Evolutionary conservation across 2,888 invertebrate genomes (phyloP).

Genomic region (Heliconius aoede): DNA sequence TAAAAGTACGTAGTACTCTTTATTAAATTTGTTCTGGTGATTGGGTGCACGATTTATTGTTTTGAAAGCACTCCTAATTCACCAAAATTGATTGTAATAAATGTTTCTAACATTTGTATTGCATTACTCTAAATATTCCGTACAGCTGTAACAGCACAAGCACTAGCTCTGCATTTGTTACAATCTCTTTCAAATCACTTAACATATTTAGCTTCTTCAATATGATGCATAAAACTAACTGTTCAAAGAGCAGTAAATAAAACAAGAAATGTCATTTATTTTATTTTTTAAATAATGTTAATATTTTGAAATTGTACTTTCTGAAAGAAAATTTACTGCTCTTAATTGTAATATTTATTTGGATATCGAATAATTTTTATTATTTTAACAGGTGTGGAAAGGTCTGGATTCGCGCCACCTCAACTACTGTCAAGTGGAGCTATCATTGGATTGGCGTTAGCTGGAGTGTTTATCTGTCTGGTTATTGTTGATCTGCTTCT

Average conservation of each 20-base stretch:
- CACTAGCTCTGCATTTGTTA: conserved; percentile 66
- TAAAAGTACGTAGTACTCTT: too few relatives aligned
- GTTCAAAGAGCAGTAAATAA: conserved; percentile 69
- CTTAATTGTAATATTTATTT: conserved; percentile 48
- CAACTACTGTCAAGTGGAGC: conserved; percentile 87
- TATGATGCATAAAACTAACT: conserved; percentile 78
- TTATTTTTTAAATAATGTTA: conserved; percentile 22
- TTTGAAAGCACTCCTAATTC: conserved; percentile 79
- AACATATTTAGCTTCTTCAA: conserved; percentile 75
- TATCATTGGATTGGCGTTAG: conserved; percentile 93
- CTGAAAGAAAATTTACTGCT: conserved; percentile 64
- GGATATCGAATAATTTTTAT: conserved; percentile 48
- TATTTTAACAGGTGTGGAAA: conserved; percentile 73
- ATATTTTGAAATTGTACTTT: not conserved
- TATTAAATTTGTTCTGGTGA: conserved; percentile 63
- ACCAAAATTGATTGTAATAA: conserved; percentile 72
- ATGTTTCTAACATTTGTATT: conserved; percentile 52
- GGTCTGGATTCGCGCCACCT: conserved; percentile 76
- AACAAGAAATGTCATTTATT: conserved; percentile 45
- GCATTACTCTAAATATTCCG: conserved; percentile 16
- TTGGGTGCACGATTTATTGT: conserved; percentile 79
- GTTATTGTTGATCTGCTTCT: conserved; percentile 94
- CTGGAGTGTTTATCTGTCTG: conserved; percentile 90
- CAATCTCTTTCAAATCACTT: conserved; percentile 74
- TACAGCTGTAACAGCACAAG: conserved; percentile 49